Percentiles rank a stretch among this genome's conserved stretches.
These are phyloP conservation scores for Aphrophora alni DNA, from an alignment of 2,888 invertebrate species.

Conservation along the genomic window DNA sequence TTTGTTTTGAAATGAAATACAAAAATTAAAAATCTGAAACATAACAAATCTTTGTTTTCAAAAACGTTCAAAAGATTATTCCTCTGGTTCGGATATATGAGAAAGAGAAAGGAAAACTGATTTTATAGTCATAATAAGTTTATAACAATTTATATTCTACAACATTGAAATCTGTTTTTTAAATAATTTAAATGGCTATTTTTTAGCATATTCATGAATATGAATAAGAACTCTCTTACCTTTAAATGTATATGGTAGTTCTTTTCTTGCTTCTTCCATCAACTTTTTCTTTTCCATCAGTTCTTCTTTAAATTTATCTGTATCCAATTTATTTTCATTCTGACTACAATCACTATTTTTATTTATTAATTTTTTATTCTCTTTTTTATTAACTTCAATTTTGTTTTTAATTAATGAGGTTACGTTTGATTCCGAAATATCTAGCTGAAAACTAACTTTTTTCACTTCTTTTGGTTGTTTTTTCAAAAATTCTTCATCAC, in stretches of 20 bases:
- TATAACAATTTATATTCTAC: too few relatives aligned
- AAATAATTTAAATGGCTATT: too few relatives aligned
- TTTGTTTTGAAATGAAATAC: too few relatives aligned
- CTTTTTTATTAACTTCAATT: slow-evolving; percentile 24
- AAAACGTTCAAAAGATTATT: too few relatives aligned
- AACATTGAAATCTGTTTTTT: too few relatives aligned
- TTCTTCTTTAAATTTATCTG: slow-evolving; percentile 49
- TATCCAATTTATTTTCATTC: not conserved
- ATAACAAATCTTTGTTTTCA: too few relatives aligned
- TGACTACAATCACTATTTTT: slow-evolving; percentile 31
- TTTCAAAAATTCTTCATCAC: not conserved
- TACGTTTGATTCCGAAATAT: slow-evolving; percentile 42
- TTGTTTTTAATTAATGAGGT: slow-evolving; percentile 21
- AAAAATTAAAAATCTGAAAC: too few relatives aligned
- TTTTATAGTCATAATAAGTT: too few relatives aligned
- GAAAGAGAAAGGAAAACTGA: too few relatives aligned
- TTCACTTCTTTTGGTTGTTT: slow-evolving; percentile 37
- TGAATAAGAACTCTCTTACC: too few relatives aligned
- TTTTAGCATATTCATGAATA: too few relatives aligned
- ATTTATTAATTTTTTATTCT: slow-evolving; percentile 35
- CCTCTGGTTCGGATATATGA: too few relatives aligned
- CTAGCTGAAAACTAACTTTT: slow-evolving; percentile 37
- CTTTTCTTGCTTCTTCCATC: slow-evolving; percentile 63
- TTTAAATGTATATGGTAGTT: slow-evolving; percentile 62
- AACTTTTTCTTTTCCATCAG: slow-evolving; percentile 58